Evolutionary conservation across 2,113 vertebrate species (phyloP).

Genomic region (Clarias macrocephalus): DNA sequence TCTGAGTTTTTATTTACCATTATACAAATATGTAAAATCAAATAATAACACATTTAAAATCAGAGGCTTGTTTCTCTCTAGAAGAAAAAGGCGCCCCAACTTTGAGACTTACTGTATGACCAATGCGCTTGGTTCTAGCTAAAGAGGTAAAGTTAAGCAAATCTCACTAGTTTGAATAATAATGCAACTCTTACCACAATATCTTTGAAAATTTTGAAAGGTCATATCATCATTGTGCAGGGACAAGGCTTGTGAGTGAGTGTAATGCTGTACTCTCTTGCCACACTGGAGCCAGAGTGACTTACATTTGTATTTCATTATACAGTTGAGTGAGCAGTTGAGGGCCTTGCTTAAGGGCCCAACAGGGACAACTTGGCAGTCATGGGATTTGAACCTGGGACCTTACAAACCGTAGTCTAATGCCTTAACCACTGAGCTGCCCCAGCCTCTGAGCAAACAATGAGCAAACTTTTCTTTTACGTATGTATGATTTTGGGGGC

Average conservation of each 20-base stretch:
- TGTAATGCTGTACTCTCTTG: neutral
- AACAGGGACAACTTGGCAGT: too few relatives aligned
- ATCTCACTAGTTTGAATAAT: neutral
- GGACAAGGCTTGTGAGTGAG: neutral
- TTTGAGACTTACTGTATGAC: neutral
- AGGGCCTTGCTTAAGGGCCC: too few relatives aligned
- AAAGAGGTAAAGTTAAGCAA: neutral
- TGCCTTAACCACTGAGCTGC: too few relatives aligned
- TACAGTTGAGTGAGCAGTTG: too few relatives aligned
- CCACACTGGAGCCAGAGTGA: too few relatives aligned
- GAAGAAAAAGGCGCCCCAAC: neutral
- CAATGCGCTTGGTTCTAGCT: neutral
- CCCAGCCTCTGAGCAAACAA: too few relatives aligned
- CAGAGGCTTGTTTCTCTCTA: neutral
- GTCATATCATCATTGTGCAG: neutral
- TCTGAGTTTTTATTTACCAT: too few relatives aligned
- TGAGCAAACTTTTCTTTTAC: too few relatives aligned
- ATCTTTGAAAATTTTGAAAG: neutral
- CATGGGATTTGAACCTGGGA: too few relatives aligned
- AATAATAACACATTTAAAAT: neutral
- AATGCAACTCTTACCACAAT: neutral
- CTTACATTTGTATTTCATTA: too few relatives aligned
- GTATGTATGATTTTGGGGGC: too few relatives aligned
- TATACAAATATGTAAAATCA: neutral
- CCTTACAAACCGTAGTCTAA: too few relatives aligned